These are phyloP conservation scores for Denticeps clupeoides DNA, from an alignment of 2,797 vertebrate species.

Conservation along the genomic window DNA sequence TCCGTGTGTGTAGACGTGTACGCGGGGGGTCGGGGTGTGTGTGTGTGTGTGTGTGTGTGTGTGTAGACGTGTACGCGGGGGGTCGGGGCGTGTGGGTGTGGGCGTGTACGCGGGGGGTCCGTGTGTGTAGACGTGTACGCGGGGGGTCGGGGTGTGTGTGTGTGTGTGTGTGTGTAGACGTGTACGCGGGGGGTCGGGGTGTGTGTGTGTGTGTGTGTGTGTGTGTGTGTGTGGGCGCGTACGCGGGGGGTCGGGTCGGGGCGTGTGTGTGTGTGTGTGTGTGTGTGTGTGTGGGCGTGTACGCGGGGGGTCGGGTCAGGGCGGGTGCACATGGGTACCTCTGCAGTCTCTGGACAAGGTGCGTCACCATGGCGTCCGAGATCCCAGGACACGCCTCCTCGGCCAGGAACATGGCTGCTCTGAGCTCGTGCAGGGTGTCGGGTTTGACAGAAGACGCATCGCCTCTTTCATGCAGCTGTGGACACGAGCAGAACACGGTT, in stretches of 20 bases:
- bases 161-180: neutral
- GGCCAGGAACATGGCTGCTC: slow-evolving; percentile 80
- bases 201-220: neutral
- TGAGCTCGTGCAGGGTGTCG: slow-evolving; percentile 82
- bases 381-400: slow-evolving; percentile 88
- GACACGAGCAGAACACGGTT: too few species aligned
- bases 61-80: neutral
- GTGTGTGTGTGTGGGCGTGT: too few species aligned
- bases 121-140: neutral
- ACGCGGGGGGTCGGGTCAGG: too few species aligned
- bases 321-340: too few species aligned
- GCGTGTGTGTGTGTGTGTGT: neutral
- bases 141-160: neutral
- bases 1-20: neutral
- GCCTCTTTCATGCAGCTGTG: slow-evolving; percentile 81
- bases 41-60: neutral
- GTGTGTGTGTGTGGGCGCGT: neutral
- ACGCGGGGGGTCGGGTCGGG: too few species aligned
- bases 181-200: neutral
- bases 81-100: neutral
- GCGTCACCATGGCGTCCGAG: slow-evolving; percentile 82
- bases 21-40: too few species aligned
- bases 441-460: slow-evolving; percentile 77
- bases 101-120: neutral
- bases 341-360: slow-evolving; percentile 85